Evolutionary conservation across 1,140 invertebrate species (phyloP).

Genomic region (Aphelinus atriplicis): DNA sequence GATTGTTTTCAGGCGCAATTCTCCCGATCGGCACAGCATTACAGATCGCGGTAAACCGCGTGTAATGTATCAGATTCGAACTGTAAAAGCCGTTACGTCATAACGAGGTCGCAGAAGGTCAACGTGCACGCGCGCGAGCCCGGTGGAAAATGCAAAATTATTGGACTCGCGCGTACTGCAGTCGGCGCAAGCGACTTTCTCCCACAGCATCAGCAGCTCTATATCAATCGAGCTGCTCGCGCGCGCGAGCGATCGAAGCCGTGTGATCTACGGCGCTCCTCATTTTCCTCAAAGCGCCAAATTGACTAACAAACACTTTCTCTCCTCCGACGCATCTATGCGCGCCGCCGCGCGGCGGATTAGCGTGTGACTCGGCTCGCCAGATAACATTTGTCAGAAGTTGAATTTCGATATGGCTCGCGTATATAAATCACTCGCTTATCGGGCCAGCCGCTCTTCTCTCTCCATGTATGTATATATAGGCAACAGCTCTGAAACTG

Average conservation of each 20-base stretch:
- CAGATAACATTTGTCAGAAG: too few relatives aligned
- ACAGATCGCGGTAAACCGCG: too few relatives aligned
- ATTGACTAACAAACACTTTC: neutral
- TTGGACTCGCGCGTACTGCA: constrained; percentile 5
- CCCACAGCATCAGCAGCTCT: neutral
- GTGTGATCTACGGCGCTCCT: constrained; percentile 17
- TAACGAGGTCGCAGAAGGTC: constrained; percentile 13
- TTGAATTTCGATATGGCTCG: too few relatives aligned
- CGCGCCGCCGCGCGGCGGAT: too few relatives aligned
- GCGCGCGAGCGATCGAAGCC: neutral
- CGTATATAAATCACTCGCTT: too few relatives aligned
- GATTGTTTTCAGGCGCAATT: too few relatives aligned
- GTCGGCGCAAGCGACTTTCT: constrained; percentile 29
- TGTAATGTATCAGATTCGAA: neutral
- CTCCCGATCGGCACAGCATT: too few relatives aligned
- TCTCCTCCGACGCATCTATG: neutral
- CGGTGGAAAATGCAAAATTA: constrained; percentile 24
- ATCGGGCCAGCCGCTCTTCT: too few relatives aligned
- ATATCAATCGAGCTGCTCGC: too few relatives aligned
- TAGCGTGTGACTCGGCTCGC: too few relatives aligned
- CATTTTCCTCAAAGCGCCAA: constrained; percentile 13
- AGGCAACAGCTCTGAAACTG: too few relatives aligned
- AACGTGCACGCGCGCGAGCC: neutral
- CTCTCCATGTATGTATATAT: too few relatives aligned
- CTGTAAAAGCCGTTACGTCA: neutral